A percentile compares a stretch with the other conserved stretches of the same genome.
phyloP scores from a whole-genome alignment of 2,888 invertebrate genomes.

The Palloptera scutellata region DNA sequence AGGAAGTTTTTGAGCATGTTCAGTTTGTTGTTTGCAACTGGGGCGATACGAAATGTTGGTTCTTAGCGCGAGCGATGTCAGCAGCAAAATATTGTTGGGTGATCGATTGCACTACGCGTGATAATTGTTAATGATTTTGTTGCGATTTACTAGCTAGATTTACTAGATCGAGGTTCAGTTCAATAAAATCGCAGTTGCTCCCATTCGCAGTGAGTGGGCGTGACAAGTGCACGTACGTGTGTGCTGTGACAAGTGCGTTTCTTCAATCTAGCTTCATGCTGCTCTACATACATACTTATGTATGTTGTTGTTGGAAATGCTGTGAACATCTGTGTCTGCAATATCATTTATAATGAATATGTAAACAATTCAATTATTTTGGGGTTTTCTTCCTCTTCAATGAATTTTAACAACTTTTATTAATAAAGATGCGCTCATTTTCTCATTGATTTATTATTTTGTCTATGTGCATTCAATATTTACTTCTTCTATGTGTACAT shows the following conservation, averaged over 20 bases:
- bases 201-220: constrained; percentile 4
- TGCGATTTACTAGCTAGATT: too few species aligned
- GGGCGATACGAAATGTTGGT: constrained; percentile 22
- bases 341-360: too few species aligned
- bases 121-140: too few species aligned
- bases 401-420: constrained; percentile 15
- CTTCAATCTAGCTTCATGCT: too few species aligned
- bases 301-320: neutral
- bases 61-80: neutral
- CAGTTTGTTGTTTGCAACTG: constrained; percentile 29
- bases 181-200: neutral
- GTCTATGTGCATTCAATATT: constrained; percentile 20
- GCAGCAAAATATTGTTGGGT: too few species aligned
- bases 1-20: constrained; percentile 8
- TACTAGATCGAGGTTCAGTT: too few species aligned
- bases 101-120: too few species aligned
- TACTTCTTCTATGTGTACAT: neutral
- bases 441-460: constrained; percentile 22
- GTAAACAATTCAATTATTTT: too few species aligned
- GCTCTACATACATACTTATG: too few species aligned
- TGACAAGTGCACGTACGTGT: constrained; percentile 4
- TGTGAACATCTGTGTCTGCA: too few species aligned
- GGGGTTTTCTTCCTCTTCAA: too few species aligned
- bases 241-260: constrained; percentile 7
- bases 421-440: constrained; percentile 32